A percentile compares a stretch with the other conserved stretches of the same genome.
Evolutionary conservation across 2,888 invertebrate genomes (phyloP).

Genomic region (Aplocera efformata): DNA sequence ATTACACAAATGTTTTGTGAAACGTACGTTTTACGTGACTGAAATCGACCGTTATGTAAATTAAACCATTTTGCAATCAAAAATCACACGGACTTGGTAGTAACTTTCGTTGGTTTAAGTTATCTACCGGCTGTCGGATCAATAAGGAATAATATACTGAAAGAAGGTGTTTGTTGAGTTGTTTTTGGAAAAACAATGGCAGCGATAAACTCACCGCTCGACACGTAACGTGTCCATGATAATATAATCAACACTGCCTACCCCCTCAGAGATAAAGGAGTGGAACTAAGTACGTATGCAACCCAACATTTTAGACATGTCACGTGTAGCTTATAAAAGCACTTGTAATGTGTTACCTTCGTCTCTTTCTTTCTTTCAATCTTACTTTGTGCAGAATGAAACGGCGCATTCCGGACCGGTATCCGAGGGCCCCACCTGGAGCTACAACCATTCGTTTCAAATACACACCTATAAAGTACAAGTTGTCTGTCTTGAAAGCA

Average conservation of each 20-base stretch:
- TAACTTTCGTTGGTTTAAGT: no score
- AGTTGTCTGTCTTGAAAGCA: slow-evolving; percentile 16
- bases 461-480: slow-evolving; percentile 22
- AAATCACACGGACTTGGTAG: no score
- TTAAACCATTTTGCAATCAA: slow-evolving; percentile 5
- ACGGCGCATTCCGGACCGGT: slow-evolving; percentile 55
- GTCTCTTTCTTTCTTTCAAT: slow-evolving; percentile 15
- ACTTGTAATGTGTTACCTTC: slow-evolving; percentile 14
- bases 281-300: no score
- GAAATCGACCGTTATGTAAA: neutral
- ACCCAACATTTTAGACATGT: neutral
- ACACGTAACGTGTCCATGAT: no score
- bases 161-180: no score
- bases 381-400: slow-evolving; percentile 41
- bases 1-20: slow-evolving; percentile 1
- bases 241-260: no score
- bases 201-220: no score
- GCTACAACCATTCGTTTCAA: slow-evolving; percentile 22
- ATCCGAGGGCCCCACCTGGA: slow-evolving; percentile 30
- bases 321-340: slow-evolving; percentile 9
- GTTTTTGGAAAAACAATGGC: no score
- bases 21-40: neutral
- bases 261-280: no score
- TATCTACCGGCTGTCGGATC: no score
- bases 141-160: no score